Conservation (phyloP, 2,888 invertebrate species). For the Hemaris fuciformis region DNA sequence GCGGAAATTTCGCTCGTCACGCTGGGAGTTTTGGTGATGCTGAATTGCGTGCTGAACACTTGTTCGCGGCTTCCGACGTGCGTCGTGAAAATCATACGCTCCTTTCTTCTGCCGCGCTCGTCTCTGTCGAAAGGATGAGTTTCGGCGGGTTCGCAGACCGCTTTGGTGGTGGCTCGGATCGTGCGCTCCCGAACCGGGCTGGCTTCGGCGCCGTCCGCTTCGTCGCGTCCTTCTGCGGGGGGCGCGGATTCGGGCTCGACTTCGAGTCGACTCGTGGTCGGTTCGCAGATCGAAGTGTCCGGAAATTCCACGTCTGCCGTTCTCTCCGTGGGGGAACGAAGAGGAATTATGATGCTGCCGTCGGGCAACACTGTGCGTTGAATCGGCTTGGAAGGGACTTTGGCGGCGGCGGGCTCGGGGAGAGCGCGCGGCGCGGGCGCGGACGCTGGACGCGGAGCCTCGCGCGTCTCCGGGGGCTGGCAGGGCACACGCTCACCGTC, state of each 20-base stretch:
- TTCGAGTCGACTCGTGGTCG: slow-evolving; percentile 15
- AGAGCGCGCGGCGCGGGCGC: slow-evolving; percentile 31
- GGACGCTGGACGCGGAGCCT: slow-evolving; percentile 36
- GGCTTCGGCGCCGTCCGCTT: slow-evolving; percentile 18
- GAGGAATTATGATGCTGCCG: slow-evolving; percentile 81
- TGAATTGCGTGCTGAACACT: slow-evolving; percentile 85
- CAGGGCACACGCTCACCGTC: slow-evolving; percentile 20
- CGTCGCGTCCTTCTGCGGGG: slow-evolving; percentile 12
- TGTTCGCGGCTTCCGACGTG: slow-evolving; percentile 86
- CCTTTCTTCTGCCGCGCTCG: slow-evolving; percentile 44
- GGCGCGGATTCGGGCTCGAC: neutral
- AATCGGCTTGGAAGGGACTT: slow-evolving; percentile 53
- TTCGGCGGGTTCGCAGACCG: slow-evolving; percentile 10
- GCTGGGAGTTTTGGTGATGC: slow-evolving; percentile 84
- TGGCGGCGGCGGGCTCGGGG: slow-evolving; percentile 25
- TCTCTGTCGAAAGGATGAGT: slow-evolving; percentile 21
- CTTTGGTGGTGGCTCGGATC: neutral
- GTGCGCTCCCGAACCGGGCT: slow-evolving; percentile 13
- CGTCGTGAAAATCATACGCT: slow-evolving; percentile 84
- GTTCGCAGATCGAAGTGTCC: slow-evolving; percentile 18
- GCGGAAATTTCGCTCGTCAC: slow-evolving; percentile 83
- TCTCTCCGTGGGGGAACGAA: slow-evolving; percentile 73
- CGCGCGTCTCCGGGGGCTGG: slow-evolving; percentile 21
- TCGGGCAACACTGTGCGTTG: slow-evolving; percentile 74
- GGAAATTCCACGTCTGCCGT: slow-evolving; percentile 25